These are phyloP conservation scores for Sebastes steindachneri DNA, from an alignment of 2,797 vertebrate genomes.

Conservation along the genomic window DNA sequence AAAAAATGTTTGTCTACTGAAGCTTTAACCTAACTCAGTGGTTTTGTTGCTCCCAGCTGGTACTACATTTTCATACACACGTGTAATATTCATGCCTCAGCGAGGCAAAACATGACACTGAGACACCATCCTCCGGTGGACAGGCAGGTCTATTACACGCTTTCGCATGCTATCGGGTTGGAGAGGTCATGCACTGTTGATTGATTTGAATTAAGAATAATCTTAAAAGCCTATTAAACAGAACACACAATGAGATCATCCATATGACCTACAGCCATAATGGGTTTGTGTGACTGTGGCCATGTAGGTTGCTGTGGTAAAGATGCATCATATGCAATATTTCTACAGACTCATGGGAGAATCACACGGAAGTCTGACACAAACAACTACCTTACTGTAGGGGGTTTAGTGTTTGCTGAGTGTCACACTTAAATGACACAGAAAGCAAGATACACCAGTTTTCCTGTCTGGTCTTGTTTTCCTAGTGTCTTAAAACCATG, in stretches of 20 bases:
- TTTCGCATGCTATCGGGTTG: too few relatives aligned
- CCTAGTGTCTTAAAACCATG: slow-evolving; percentile 27
- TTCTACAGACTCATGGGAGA: background rate
- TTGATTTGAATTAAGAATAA: background rate
- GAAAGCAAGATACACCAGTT: background rate
- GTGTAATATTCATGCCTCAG: too few relatives aligned
- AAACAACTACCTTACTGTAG: background rate
- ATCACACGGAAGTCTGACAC: background rate
- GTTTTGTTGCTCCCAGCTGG: background rate
- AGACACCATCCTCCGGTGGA: too few relatives aligned
- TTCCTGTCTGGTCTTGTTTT: background rate
- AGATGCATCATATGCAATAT: background rate
- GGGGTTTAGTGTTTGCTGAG: background rate
- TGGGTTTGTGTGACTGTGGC: background rate
- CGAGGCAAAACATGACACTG: background rate
- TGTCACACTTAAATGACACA: background rate
- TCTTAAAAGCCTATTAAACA: background rate
- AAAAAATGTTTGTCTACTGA: background rate
- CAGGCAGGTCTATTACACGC: too few relatives aligned
- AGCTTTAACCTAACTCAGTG: background rate
- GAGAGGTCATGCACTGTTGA: background rate
- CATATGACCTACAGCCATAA: background rate
- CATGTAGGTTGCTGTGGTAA: slow-evolving; percentile 21
- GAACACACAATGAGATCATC: background rate
- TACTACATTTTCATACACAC: background rate